phyloP scores from a whole-genome alignment of 2,888 invertebrate species.

The Tachystola acroxantha region DNA sequence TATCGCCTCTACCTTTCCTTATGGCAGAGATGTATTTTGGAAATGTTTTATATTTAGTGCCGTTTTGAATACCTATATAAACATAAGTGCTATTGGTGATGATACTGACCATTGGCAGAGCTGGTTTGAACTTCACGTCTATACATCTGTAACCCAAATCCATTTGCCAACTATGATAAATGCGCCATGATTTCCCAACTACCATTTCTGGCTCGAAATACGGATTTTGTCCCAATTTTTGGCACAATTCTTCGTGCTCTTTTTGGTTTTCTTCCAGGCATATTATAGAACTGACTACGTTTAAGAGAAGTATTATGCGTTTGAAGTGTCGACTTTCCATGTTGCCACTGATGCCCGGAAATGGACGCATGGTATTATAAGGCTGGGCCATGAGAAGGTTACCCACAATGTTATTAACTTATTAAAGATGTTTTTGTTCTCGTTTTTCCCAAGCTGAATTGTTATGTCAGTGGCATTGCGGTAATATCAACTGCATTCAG shows the following conservation, averaged over 20 bases:
- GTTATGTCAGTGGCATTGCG: not conserved
- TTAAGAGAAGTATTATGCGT: not conserved
- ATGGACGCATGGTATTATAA: not conserved
- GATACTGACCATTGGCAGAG: constrained; percentile 37
- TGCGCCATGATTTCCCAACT: constrained; percentile 44
- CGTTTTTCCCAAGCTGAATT: constrained; percentile 1
- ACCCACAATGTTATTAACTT: no score
- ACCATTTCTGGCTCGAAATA: constrained; percentile 49
- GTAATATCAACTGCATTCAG: not conserved
- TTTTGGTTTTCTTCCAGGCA: not conserved
- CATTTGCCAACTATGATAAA: constrained; percentile 56
- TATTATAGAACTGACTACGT: not conserved
- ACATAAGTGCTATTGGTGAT: no score
- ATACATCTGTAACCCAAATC: constrained; percentile 39
- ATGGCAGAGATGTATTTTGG: no score
- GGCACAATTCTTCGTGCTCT: constrained; percentile 27
- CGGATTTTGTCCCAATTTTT: constrained; percentile 33
- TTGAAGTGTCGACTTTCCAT: not conserved
- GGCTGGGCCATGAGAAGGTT: not conserved
- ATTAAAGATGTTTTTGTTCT: constrained; percentile 2
- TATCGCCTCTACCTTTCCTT: no score
- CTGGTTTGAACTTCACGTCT: constrained; percentile 45
- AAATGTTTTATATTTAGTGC: no score
- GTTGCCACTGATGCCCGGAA: not conserved
- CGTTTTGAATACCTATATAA: no score